These are phyloP conservation scores for Asarcornis scutulata DNA, from an alignment of 2,113 vertebrate species.

Conservation along the genomic window DNA sequence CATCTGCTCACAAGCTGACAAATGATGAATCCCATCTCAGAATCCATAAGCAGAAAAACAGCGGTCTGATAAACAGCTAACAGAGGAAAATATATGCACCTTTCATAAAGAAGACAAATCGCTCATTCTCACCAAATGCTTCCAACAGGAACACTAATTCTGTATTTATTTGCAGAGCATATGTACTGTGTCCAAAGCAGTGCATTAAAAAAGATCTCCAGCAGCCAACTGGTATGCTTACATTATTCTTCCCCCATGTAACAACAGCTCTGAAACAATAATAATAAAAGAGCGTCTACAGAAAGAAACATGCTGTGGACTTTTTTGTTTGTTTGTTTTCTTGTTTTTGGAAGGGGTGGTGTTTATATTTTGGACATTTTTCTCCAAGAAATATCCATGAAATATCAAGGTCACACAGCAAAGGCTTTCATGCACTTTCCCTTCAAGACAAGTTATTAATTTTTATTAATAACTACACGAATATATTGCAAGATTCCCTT, in stretches of 20 bases:
- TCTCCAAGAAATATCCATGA: not conserved
- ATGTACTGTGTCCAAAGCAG: slow-evolving; percentile 73
- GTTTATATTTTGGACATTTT: not conserved
- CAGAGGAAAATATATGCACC: slow-evolving; percentile 71
- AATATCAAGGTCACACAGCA: slow-evolving; percentile 34
- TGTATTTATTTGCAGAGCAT: slow-evolving; percentile 75
- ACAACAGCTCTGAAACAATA: slow-evolving; percentile 51
- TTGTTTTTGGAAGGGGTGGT: not conserved
- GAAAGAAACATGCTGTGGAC: not conserved
- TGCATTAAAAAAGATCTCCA: slow-evolving; percentile 73
- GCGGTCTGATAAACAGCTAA: slow-evolving; percentile 74
- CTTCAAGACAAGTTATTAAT: not conserved
- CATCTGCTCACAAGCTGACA: slow-evolving; percentile 74
- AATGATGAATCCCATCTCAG: slow-evolving; percentile 69
- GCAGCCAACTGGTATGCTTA: slow-evolving; percentile 71
- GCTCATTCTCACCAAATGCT: slow-evolving; percentile 73
- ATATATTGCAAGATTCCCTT: slow-evolving; percentile 63
- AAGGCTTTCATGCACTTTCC: slow-evolving; percentile 41
- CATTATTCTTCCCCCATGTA: slow-evolving; percentile 60
- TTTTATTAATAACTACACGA: slow-evolving; percentile 68
- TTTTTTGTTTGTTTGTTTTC: not conserved
- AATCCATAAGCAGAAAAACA: slow-evolving; percentile 73
- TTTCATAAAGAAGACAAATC: slow-evolving; percentile 80
- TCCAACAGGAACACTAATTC: slow-evolving; percentile 77
- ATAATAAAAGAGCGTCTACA: slow-evolving; percentile 4